A percentile compares a stretch with the other conserved stretches of the same genome.
These are phyloP conservation scores for Paradisaea rubra DNA, from an alignment of 2,113 vertebrate genomes.

Conservation along the genomic window DNA sequence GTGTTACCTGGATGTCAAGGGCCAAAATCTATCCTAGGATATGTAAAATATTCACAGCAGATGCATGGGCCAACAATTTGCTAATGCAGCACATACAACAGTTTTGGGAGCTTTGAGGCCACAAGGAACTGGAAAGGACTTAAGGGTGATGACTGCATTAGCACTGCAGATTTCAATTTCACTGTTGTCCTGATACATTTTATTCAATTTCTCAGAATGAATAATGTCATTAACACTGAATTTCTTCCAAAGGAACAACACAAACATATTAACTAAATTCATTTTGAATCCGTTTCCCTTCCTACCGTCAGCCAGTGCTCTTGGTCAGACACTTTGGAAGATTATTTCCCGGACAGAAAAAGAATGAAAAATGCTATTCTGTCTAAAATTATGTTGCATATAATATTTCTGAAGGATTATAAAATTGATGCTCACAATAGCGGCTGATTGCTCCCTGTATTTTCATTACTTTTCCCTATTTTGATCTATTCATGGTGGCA, in stretches of 20 bases:
- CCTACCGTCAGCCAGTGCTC: not conserved
- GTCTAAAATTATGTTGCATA: constrained; percentile 1
- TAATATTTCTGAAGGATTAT: constrained; percentile 38
- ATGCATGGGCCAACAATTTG: not conserved
- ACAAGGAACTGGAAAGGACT: not conserved
- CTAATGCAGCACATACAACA: not conserved
- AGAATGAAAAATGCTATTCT: constrained; percentile 18
- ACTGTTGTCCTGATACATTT: not conserved
- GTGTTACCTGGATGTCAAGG: not conserved
- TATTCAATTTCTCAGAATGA: constrained; percentile 8
- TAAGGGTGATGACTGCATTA: not conserved
- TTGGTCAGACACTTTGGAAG: not conserved
- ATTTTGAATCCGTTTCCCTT: not conserved
- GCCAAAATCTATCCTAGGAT: not conserved
- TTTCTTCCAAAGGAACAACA: not conserved
- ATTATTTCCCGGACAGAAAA: constrained; percentile 32
- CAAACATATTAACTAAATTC: not conserved
- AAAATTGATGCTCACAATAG: constrained; percentile 38
- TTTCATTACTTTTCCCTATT: constrained; percentile 26
- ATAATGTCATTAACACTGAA: constrained; percentile 6
- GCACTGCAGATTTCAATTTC: not conserved
- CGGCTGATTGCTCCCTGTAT: constrained; percentile 38
- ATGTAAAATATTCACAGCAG: not conserved
- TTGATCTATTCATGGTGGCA: not conserved
- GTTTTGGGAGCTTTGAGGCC: not conserved